phyloP scores from a whole-genome alignment of 1,140 invertebrate genomes.

The Episyrphus balteatus region DNA sequence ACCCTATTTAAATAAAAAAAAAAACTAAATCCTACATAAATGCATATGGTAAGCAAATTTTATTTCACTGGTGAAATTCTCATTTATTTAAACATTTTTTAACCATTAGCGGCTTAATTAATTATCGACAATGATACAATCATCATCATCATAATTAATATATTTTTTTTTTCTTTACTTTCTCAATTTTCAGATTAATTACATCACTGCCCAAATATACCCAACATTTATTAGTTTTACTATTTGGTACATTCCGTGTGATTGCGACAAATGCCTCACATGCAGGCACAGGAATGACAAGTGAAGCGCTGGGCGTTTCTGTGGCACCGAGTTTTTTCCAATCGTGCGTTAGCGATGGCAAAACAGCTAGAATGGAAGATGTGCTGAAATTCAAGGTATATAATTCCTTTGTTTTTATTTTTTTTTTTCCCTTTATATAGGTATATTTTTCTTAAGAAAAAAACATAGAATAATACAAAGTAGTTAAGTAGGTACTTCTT shows the following conservation, averaged over 20 bases:
- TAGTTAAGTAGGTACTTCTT: no score
- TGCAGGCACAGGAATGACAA: slow-evolving; percentile 86
- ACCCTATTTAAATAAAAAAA: no score
- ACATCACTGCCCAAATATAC: slow-evolving; percentile 77
- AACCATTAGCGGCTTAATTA: no score
- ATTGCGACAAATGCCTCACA: slow-evolving; percentile 88
- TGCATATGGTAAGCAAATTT: no score
- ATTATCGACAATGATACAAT: no score
- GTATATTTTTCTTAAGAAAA: no score
- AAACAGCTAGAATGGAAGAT: slow-evolving; percentile 90
- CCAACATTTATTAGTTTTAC: slow-evolving; percentile 83
- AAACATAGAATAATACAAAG: no score
- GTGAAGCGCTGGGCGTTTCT: slow-evolving; percentile 87
- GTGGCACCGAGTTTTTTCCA: slow-evolving; percentile 98
- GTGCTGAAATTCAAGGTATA: slow-evolving; percentile 83
- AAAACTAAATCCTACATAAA: no score
- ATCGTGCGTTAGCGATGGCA: slow-evolving; percentile 85
- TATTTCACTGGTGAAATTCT: no score
- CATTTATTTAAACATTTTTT: no score
- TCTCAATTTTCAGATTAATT: slow-evolving; percentile 60
- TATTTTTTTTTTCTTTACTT: slow-evolving; percentile 13
- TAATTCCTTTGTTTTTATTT: neutral
- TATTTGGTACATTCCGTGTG: slow-evolving; percentile 95
- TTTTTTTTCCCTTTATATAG: neutral
- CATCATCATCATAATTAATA: slow-evolving; percentile 2